Conservation (phyloP, 37 sponge, comb jelly and placozoan species). For the Dysidea cf. avara region DNA sequence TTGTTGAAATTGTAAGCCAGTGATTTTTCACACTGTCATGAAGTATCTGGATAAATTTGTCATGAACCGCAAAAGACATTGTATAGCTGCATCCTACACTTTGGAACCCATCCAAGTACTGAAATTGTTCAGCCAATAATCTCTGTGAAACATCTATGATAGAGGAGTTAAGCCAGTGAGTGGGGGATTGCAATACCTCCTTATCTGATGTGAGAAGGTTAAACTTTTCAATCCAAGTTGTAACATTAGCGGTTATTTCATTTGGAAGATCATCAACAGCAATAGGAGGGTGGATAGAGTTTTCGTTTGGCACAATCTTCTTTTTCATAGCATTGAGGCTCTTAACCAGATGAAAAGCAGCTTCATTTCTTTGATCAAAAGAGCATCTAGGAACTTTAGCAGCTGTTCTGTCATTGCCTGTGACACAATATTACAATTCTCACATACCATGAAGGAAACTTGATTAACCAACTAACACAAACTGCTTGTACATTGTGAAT, state of each 20-base stretch:
- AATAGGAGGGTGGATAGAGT: too few relatives aligned
- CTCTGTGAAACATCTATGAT: constrained; percentile 1
- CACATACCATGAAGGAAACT: too few relatives aligned
- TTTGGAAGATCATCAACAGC: too few relatives aligned
- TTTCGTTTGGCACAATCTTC: too few relatives aligned
- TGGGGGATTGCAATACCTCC: neutral
- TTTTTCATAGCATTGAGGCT: too few relatives aligned
- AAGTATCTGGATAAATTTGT: constrained; percentile 3
- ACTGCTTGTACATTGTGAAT: too few relatives aligned
- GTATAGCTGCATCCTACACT: constrained; percentile 1
- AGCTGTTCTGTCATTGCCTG: too few relatives aligned
- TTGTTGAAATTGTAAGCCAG: constrained; percentile 5
- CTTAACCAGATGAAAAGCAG: too few relatives aligned
- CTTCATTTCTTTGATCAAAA: too few relatives aligned
- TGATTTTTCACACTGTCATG: constrained; percentile 4
- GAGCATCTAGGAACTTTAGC: too few relatives aligned
- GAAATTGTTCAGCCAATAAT: neutral
- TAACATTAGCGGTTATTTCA: neutral
- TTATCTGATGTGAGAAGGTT: neutral
- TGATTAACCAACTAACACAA: too few relatives aligned
- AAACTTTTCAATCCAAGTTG: constrained; percentile 1
- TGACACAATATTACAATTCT: too few relatives aligned
- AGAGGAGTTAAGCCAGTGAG: constrained; percentile 5
- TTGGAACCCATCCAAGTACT: neutral
- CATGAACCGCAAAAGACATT: constrained; percentile 3